These are phyloP conservation scores for Psilopogon haemacephalus DNA, from an alignment of 2,113 vertebrate genomes.

Conservation along the genomic window DNA sequence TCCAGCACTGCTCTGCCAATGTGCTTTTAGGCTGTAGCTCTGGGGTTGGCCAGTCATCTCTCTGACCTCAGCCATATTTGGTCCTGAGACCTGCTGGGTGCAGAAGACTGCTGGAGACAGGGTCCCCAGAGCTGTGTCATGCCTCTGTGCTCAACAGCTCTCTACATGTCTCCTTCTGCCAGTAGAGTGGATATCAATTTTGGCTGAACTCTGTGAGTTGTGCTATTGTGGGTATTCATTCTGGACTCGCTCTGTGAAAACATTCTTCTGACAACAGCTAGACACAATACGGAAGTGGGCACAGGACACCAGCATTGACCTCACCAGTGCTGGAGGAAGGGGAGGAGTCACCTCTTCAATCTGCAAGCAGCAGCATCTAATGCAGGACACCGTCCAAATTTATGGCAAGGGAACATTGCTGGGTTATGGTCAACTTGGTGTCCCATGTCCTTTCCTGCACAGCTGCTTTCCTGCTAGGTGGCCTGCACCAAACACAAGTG, in stretches of 20 bases:
- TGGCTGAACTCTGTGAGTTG: neutral
- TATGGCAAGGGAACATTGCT: neutral
- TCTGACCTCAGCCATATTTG: too few species aligned
- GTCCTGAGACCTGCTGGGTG: rapidly evolving
- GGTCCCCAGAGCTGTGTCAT: rapidly evolving
- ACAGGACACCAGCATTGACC: rapidly evolving
- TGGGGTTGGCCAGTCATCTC: rapidly evolving
- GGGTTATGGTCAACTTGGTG: too few species aligned
- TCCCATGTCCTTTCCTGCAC: too few species aligned
- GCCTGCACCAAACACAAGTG: neutral
- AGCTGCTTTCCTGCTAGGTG: neutral
- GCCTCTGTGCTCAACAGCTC: rapidly evolving
- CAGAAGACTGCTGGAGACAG: neutral
- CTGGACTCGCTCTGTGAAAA: neutral
- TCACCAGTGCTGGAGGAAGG: rapidly evolving
- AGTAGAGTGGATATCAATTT: rapidly evolving
- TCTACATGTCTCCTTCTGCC: neutral
- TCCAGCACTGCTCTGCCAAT: rapidly evolving
- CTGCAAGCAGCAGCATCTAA: rapidly evolving
- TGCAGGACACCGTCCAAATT: neutral
- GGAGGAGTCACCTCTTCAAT: neutral
- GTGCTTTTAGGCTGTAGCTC: rapidly evolving
- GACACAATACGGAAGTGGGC: too few species aligned
- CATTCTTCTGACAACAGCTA: rapidly evolving
- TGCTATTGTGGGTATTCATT: rapidly evolving